A percentile compares a stretch with the other conserved stretches of the same genome.
phyloP scores from a whole-genome alignment of 2,797 vertebrate genomes.

The Hippoglossus hippoglossus region DNA sequence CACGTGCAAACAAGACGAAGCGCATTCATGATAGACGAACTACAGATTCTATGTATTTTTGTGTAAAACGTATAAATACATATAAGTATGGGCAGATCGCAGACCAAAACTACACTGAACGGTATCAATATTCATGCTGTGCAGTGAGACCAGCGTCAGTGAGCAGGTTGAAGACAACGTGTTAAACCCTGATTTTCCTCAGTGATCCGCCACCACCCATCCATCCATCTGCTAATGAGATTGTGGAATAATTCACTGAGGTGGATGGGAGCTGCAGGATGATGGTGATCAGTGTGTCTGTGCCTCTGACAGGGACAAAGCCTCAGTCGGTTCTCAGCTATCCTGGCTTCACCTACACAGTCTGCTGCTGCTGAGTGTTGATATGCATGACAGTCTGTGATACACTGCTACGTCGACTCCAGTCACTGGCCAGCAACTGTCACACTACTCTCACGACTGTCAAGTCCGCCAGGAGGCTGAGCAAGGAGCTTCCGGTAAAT shows the following conservation, averaged over 20 bases:
- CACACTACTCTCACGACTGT: constrained; percentile 52
- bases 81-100: no score
- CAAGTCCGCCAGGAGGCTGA: neutral
- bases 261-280: constrained; percentile 14
- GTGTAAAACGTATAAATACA: no score
- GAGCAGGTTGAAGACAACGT: constrained; percentile 19
- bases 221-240: constrained; percentile 71
- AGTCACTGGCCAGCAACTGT: constrained; percentile 60
- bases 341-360: constrained; percentile 14
- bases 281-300: constrained; percentile 1
- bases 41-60: neutral
- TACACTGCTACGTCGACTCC: constrained; percentile 54
- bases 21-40: neutral
- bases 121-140: no score
- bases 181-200: constrained; percentile 53
- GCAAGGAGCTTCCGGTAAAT: neutral
- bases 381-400: constrained; percentile 57
- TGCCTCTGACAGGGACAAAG: neutral
- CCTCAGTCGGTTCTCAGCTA: neutral
- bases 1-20: constrained; percentile 29
- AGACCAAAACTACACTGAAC: no score
- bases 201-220: constrained; percentile 70
- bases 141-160: no score
- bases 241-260: constrained; percentile 42
- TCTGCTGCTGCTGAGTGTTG: constrained; percentile 26